Base-by-base conservation (phyloP, 2,797 vertebrate genomes). In the Todus mexicanus region DNA sequence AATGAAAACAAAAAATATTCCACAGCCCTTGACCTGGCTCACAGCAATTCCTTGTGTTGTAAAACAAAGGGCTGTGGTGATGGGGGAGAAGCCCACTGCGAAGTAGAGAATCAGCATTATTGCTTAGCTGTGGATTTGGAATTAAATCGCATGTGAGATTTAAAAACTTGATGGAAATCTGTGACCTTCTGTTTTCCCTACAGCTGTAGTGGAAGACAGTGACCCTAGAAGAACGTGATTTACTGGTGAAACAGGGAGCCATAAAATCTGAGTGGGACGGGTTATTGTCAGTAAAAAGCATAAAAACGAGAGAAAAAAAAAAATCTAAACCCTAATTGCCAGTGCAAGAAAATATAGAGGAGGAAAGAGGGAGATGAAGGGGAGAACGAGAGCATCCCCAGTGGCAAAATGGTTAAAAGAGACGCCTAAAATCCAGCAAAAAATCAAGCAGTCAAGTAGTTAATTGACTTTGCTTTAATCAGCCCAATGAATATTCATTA, bases 401-500 rank as follows among this genome's bases (percentile, higher is more conserved):
- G 90, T 73, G 40, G 75, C 92, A 96, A 95, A 94, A 92, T 29
- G 57, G 97, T 97, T 97, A 97, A 97, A 94, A 96, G 91, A 93
- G 94, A 93, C 22, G 90, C 92, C 93, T 81, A 53, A 96, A 96
- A 94, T 93, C 94, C 71, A 65, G 94, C 85, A 77, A 93, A 92
- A 96, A 97, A 96, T 93, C 92, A 95, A 96, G 97, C 97, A 96
- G 96, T 98, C 97, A 97, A 98, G 97, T 97, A 97, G 96, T 97
- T 98, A 97, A 98, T 98, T 97, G 98, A 97, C 97, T 97, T 97
- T 97, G 95, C 97, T 97, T 97, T 97, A 97, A 97, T 97, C 97
- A 97, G 96, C 92, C 94, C 84, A 76, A 98, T 98, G 97, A 98
- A 98, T 98, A 98, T 98, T 98, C 97, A 98, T 97, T 97, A 97